Conservation (phyloP, 2,888 invertebrate species). For the Polyommatus icarus region DNA sequence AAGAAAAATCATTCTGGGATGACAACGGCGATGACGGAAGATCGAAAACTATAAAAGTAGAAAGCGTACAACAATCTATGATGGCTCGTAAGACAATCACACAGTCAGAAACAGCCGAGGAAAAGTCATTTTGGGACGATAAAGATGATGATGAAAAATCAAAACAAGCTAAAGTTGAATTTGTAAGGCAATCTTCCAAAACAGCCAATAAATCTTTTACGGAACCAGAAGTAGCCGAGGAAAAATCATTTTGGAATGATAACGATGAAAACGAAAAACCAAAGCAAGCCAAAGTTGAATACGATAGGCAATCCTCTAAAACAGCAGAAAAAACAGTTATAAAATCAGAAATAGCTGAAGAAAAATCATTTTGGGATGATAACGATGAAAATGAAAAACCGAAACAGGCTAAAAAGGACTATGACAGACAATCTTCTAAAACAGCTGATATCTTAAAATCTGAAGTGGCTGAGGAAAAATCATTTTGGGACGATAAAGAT, state of each 20-base stretch:
- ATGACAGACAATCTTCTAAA: conserved; percentile 51
- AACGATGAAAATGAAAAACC: conserved; percentile 49
- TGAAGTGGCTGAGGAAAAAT: conserved; percentile 53
- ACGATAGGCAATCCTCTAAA: conserved; percentile 47
- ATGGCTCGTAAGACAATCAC: conserved; percentile 44
- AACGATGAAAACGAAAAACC: conserved; percentile 48
- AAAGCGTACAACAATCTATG: conserved; percentile 49
- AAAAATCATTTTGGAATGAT: conserved; percentile 45
- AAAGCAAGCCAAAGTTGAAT: conserved; percentile 45
- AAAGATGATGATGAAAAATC: conserved; percentile 55
- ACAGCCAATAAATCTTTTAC: neutral
- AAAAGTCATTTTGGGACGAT: conserved; percentile 45
- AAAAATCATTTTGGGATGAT: conserved; percentile 66
- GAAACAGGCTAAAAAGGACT: conserved; percentile 49
- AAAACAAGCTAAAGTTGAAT: conserved; percentile 52
- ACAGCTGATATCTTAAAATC: conserved; percentile 50
- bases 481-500: conserved; percentile 61
- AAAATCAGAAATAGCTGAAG: conserved; percentile 49
- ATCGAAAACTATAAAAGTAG: conserved; percentile 51
- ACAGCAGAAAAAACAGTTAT: conserved; percentile 46
- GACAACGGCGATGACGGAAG: conserved; percentile 51
- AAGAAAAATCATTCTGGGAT: conserved; percentile 64
- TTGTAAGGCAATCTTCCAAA: conserved; percentile 46
- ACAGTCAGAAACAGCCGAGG: conserved; percentile 36
- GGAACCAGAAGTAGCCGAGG: conserved; percentile 36